phyloP scores from a whole-genome alignment of 2,113 vertebrate genomes.

The Notothenia rossii region DNA sequence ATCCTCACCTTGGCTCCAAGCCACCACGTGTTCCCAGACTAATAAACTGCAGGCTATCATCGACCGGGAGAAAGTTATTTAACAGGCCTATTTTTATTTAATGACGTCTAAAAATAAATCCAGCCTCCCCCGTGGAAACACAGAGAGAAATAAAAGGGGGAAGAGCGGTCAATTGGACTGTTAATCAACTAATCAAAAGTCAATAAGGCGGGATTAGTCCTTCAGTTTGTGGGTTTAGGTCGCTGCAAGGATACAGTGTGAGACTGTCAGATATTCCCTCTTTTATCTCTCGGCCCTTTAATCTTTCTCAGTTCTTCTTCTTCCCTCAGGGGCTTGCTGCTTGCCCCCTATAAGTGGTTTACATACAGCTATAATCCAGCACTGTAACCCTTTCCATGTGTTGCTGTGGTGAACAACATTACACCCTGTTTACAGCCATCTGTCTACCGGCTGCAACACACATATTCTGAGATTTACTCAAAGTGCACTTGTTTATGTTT shows the following conservation, averaged over 20 bases:
- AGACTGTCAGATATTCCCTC: neutral
- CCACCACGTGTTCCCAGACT: slow-evolving; percentile 26
- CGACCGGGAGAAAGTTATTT: slow-evolving; percentile 40
- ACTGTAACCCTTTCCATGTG: slow-evolving; percentile 6
- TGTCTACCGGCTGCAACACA: slow-evolving; percentile 29
- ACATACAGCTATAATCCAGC: slow-evolving; percentile 17
- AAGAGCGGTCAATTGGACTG: slow-evolving; percentile 21
- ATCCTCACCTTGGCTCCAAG: slow-evolving; percentile 47
- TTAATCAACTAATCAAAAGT: slow-evolving; percentile 7
- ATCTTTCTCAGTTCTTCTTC: slow-evolving; percentile 18
- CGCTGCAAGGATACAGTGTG: neutral
- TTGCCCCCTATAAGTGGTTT: slow-evolving; percentile 18
- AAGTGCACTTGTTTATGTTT: slow-evolving; percentile 38
- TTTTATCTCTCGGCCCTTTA: slow-evolving; percentile 9
- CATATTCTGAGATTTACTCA: slow-evolving; percentile 36
- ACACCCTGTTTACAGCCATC: neutral
- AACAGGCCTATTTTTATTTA: slow-evolving; percentile 47
- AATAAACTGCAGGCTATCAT: slow-evolving; percentile 27
- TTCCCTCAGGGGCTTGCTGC: slow-evolving; percentile 13
- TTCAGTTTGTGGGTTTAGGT: neutral
- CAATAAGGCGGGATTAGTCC: slow-evolving; percentile 1
- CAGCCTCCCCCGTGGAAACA: slow-evolving; percentile 9
- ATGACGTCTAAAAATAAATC: slow-evolving; percentile 51
- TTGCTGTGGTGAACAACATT: slow-evolving; percentile 20
- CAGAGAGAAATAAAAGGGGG: neutral